Base-by-base conservation (phyloP, 2,113 vertebrate genomes). In the Vidua chalybeata region DNA sequence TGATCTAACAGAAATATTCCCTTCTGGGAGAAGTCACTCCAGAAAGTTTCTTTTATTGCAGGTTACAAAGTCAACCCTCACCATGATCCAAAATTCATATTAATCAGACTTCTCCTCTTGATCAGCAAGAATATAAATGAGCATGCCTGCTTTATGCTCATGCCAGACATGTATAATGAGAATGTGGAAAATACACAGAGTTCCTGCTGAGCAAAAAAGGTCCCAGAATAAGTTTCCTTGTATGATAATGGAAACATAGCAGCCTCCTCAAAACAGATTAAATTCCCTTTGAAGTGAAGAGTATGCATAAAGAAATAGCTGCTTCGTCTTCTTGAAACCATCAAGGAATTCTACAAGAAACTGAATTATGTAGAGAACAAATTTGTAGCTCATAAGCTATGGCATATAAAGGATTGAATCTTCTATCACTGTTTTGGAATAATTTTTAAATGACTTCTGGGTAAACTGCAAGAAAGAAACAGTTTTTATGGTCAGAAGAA, bases 31-130 rank as follows among this genome's bases (percentile, higher is more conserved):
- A 91, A 90, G 22, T 43, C 45, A 51, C 45, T 86, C 83, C 73
- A 63, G 59, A 52, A 95, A 90, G 87, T 88, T 86, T 74, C 56
- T 86, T 96, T 93, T 67, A 88, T 56, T 41, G 48, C 48, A 90
- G 93, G 72, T 95, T 95, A 91, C 59, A 76, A 90, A 84, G 72
- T 49, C 61, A 72, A 88, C 82, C 82, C 68, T 66, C 75, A 91
- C 75, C 90, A 84, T 91, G 81, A 97, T 90, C 92, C 95, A 94
- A 93, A 94, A 94, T 84, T 91, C 74, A 52, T 41, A 93, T 86
- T 84, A 91, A 90, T 86, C 85, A 90, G 68, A 90, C 43, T 94
- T 52, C 43, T 68, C 13, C 49, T 74, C 82, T 96, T 95, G 79
- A 94, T 96, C 85, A 95, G 56, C 48, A 52, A 61, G 72, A 95